phyloP scores from a whole-genome alignment of 2,888 invertebrate species.

The Lithosia quadra region DNA sequence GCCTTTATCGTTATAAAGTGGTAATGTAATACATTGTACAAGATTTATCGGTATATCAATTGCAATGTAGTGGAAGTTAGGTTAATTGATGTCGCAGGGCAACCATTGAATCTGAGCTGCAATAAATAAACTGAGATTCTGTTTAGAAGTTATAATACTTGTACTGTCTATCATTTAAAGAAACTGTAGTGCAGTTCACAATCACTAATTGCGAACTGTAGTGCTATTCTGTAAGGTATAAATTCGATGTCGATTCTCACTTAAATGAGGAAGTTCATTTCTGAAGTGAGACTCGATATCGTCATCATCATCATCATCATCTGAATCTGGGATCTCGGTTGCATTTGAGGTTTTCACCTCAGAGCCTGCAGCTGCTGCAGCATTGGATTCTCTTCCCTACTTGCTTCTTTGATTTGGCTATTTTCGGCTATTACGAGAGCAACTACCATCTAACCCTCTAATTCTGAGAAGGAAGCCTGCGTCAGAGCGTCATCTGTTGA shows the following conservation, averaged over 20 bases:
- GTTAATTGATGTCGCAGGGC: constrained; percentile 72
- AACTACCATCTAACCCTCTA: no score
- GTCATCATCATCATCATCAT: no score
- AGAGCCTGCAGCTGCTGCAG: no score
- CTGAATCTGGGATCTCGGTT: no score
- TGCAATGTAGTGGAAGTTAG: constrained; percentile 47
- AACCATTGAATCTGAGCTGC: constrained; percentile 55
- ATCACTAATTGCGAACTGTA: background rate
- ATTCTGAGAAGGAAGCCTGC: no score
- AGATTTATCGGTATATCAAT: constrained; percentile 40
- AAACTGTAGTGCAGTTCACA: background rate
- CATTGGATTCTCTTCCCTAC: no score
- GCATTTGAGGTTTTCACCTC: no score
- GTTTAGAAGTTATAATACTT: background rate
- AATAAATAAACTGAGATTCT: constrained; percentile 35
- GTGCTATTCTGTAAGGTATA: background rate
- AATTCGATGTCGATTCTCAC: background rate
- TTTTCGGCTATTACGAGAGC: no score
- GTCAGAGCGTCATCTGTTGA: no score
- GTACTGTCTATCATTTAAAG: background rate
- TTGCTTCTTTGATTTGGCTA: no score
- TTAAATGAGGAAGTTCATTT: background rate
- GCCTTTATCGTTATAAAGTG: constrained; percentile 31
- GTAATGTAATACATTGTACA: constrained; percentile 42
- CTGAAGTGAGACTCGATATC: no score